Conservation (phyloP, 2,888 invertebrate species). For the Acanthosoma haemorrhoidale region DNA sequence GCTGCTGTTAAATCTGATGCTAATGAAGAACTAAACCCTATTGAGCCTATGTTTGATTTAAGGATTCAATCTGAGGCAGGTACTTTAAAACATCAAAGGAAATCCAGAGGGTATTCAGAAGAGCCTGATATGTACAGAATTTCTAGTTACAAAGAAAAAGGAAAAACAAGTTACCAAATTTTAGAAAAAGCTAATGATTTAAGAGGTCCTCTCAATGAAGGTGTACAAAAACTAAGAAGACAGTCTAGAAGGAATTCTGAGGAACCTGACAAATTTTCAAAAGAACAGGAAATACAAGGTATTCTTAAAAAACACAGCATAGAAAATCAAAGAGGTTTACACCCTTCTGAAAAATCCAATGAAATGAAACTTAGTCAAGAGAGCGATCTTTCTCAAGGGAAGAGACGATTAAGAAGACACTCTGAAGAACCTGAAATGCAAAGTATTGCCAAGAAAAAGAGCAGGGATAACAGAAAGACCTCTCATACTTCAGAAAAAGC, state of each 20-base stretch:
- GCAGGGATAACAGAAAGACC: neutral
- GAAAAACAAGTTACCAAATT: neutral
- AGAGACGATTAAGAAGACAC: neutral
- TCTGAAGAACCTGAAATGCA: neutral
- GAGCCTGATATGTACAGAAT: neutral
- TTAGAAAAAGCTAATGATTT: neutral
- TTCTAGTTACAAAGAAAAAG: neutral
- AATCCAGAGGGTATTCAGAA: neutral
- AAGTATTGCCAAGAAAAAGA: neutral
- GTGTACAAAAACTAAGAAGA: no score
- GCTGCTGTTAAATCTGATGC: no score
- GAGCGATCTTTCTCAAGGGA: neutral
- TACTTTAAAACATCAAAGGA: neutral
- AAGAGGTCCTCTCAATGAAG: no score
- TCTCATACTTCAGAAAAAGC: neutral
- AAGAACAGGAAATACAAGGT: no score
- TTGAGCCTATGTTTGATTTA: no score
- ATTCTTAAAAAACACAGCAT: neutral
- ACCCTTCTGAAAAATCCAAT: neutral
- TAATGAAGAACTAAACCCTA: no score
- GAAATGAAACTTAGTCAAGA: neutral
- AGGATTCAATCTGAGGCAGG: neutral
- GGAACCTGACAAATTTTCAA: no score
- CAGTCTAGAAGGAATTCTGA: neutral
- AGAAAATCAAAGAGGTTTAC: neutral